Percentiles rank a stretch among this genome's conserved stretches.
Conservation (phyloP, 2,888 invertebrate species). For the Biston betularia region DNA sequence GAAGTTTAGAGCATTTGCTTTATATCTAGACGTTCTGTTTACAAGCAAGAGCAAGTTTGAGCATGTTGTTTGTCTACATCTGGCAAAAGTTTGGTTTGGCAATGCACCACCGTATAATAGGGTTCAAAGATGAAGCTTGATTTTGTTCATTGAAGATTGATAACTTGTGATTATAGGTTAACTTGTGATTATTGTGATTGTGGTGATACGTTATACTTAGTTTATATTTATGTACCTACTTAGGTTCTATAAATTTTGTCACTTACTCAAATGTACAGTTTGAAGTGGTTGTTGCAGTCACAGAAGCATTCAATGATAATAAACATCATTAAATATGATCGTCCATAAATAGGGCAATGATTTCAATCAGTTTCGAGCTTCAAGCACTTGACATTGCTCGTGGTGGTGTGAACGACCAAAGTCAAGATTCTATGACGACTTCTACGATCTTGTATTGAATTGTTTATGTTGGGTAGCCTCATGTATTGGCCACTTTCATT, state of each 20-base stretch:
- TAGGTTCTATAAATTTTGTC: not conserved
- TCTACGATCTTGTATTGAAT: conserved; percentile 7
- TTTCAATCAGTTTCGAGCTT: conserved; percentile 38
- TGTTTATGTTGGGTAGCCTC: not conserved
- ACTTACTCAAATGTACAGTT: not conserved
- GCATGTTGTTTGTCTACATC: no score
- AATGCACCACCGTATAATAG: no score
- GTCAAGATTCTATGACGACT: conserved; percentile 2
- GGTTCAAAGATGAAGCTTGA: no score
- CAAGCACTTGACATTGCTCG: conserved; percentile 43
- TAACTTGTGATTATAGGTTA: no score
- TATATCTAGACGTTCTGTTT: no score
- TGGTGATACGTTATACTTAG: not conserved
- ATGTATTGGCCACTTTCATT: not conserved
- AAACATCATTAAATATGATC: conserved; percentile 30
- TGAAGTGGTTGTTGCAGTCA: conserved; percentile 8
- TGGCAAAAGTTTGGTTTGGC: no score
- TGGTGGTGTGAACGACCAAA: conserved; percentile 14
- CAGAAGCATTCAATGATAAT: conserved; percentile 33
- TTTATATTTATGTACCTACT: not conserved
- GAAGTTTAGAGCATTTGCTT: no score
- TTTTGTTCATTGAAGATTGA: no score
- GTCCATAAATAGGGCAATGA: conserved; percentile 24
- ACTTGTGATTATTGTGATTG: no score
- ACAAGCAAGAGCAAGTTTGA: no score